A percentile compares a stretch with the other conserved stretches of the same genome.
phyloP scores from a whole-genome alignment of 2,888 invertebrate species.

The Poecilobothrus nobilitatus region DNA sequence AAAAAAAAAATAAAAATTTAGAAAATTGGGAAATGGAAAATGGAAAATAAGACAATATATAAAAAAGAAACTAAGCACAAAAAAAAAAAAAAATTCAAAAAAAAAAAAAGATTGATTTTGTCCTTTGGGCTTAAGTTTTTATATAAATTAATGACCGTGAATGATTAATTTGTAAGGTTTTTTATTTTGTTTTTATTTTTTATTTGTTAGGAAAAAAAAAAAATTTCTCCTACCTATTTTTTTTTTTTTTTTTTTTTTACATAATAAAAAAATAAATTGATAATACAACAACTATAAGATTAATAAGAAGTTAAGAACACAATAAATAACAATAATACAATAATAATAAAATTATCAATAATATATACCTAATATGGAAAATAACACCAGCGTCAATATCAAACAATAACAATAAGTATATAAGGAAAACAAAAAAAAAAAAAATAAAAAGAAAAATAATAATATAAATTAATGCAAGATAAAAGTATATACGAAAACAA shows the following conservation, averaged over 20 bases:
- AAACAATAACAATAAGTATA: not conserved
- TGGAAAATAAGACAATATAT: not conserved
- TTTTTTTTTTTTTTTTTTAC: not conserved
- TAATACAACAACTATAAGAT: too few relatives aligned
- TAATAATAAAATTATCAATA: too few relatives aligned
- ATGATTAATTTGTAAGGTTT: slow-evolving; percentile 2
- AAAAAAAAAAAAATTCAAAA: not conserved
- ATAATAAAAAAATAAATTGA: not conserved
- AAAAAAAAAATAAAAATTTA: not conserved
- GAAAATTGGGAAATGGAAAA: not conserved
- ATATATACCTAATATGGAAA: too few relatives aligned
- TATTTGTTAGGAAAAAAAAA: not conserved
- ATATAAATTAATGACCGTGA: slow-evolving; percentile 1
- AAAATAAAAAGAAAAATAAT: too few relatives aligned
- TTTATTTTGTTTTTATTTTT: too few relatives aligned
- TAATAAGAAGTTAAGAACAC: not conserved
- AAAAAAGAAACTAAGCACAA: too few relatives aligned
- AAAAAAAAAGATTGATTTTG: slow-evolving; percentile 2
- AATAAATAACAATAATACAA: not conserved
- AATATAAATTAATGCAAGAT: too few relatives aligned
- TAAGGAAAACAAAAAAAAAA: too few relatives aligned
- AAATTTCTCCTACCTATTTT: not conserved
- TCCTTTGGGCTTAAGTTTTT: not conserved
- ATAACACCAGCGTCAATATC: not conserved
- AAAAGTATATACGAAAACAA: too few relatives aligned